phyloP scores from a whole-genome alignment of 2,888 invertebrate genomes.

The Liposcelis brunnea region DNA sequence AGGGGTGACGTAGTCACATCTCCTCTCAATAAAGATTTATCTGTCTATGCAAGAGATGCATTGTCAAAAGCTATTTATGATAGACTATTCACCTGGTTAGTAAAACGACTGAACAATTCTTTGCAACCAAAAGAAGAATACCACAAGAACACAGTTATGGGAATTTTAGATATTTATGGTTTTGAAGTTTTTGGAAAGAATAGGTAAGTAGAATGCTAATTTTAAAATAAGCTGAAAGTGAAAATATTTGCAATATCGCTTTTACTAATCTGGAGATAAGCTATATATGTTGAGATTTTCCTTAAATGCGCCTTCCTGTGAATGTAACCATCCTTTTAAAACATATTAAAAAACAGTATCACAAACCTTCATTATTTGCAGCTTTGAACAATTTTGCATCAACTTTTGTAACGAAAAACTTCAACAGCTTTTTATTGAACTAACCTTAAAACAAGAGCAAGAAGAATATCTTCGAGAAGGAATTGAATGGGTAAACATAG shows the following conservation, averaged over 20 bases:
- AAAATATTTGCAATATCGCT: no score
- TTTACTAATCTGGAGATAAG: no score
- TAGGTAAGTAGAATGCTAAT: conserved; percentile 34
- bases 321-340: no score
- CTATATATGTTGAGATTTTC: no score
- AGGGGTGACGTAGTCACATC: conserved; percentile 66
- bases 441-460: conserved; percentile 81
- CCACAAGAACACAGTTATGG: conserved; percentile 53
- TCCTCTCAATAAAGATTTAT: conserved; percentile 62
- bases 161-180: conserved; percentile 85
- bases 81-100: conserved; percentile 80
- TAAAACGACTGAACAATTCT: conserved; percentile 58
- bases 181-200: conserved; percentile 86
- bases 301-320: no score
- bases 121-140: conserved; percentile 37
- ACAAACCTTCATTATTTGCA: no score
- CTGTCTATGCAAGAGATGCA: conserved; percentile 75
- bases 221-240: neutral
- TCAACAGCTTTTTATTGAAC: conserved; percentile 82
- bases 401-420: conserved; percentile 93
- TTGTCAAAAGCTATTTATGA: conserved; percentile 84
- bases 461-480: conserved; percentile 83
- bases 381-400: conserved; percentile 84
- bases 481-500: conserved; percentile 77
- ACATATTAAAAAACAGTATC: no score